Evolutionary conservation across 2,888 invertebrate genomes (phyloP).

Genomic region (Himalopsyche anomala): DNA sequence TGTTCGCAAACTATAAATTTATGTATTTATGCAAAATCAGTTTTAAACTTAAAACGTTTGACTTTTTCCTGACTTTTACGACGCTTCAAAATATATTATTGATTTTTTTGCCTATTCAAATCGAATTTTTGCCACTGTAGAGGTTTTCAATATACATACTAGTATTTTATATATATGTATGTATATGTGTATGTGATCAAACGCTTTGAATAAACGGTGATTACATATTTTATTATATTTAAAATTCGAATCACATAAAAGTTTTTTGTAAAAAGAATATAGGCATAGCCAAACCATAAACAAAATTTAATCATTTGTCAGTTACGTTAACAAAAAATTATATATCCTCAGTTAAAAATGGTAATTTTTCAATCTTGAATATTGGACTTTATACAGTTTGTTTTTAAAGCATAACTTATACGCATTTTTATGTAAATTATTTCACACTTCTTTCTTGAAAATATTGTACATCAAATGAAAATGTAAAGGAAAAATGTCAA

Average conservation of each 20-base stretch:
- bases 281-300: too few species aligned
- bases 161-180: background rate
- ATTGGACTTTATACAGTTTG: too few species aligned
- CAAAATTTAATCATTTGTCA: too few species aligned
- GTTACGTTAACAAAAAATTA: too few species aligned
- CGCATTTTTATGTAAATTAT: too few species aligned
- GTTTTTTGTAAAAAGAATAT: background rate
- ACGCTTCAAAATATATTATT: background rate
- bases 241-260: background rate
- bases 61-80: conserved; percentile 33
- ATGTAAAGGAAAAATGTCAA: too few species aligned
- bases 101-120: background rate
- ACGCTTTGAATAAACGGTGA: conserved; percentile 17
- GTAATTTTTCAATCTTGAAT: too few species aligned
- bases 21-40: background rate
- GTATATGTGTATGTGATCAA: background rate
- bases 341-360: too few species aligned
- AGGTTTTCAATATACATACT: background rate
- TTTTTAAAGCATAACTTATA: too few species aligned
- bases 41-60: conserved; percentile 2
- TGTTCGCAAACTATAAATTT: background rate
- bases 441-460: too few species aligned
- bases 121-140: background rate
- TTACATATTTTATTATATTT: conserved; percentile 3
- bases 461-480: too few species aligned